Conservation (phyloP, 1,140 invertebrate genomes). For the Drosophila subobscura region DNA sequence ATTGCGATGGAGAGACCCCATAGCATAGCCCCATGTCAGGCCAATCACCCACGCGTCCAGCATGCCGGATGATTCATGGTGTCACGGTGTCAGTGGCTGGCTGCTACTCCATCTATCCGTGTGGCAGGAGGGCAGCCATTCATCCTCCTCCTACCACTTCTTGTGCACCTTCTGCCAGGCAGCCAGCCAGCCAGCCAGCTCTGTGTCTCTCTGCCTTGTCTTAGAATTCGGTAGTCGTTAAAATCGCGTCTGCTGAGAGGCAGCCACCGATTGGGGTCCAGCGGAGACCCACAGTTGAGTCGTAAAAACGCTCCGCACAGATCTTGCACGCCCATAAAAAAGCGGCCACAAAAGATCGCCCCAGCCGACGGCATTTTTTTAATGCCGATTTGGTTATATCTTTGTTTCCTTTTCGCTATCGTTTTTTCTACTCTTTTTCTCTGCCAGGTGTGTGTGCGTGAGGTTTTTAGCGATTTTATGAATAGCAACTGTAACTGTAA, state of each 20-base stretch:
- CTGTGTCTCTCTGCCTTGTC: not conserved
- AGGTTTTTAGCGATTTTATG: conserved; percentile 38
- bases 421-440: conserved; percentile 41
- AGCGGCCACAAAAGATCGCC: conserved; percentile 56
- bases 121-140: conserved; percentile 5
- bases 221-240: conserved; percentile 78
- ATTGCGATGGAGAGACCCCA: conserved; percentile 3
- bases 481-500: conserved; percentile 35
- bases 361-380: conserved; percentile 58
- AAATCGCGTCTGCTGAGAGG: conserved; percentile 20
- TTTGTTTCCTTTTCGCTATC: conserved; percentile 16
- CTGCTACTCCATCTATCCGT: conserved; percentile 24
- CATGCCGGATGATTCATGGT: conserved; percentile 62
- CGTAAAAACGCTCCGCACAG: conserved; percentile 56
- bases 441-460: conserved; percentile 23
- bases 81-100: conserved; percentile 55
- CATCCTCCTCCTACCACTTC: not conserved
- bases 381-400: conserved; percentile 39
- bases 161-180: too few species aligned
- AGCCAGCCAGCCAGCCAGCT: too few species aligned
- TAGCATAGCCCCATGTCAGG: conserved; percentile 19
- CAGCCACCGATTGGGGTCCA: conserved; percentile 13
- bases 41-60: conserved; percentile 57
- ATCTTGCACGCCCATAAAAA: conserved; percentile 78
- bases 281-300: conserved; percentile 15